Percentiles rank a stretch among this genome's conserved stretches.
These are phyloP conservation scores for Flexamia atlantica DNA, from an alignment of 2,888 invertebrate genomes.

Conservation along the genomic window DNA sequence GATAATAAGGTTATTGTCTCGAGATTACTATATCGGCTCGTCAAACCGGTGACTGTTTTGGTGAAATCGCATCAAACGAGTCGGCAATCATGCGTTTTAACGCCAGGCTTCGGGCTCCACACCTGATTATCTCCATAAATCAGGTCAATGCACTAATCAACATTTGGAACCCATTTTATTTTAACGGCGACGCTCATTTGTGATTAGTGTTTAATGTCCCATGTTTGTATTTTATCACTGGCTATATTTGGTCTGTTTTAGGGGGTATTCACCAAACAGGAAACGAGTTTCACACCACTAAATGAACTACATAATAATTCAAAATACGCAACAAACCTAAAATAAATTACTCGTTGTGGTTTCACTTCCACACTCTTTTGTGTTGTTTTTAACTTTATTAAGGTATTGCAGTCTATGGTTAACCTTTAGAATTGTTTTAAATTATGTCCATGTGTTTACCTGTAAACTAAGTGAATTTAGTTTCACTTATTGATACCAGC, in stretches of 20 bases:
- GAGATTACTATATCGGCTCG: neutral
- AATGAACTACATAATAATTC: no score
- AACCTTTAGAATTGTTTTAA: no score
- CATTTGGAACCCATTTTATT: neutral
- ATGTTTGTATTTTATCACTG: neutral
- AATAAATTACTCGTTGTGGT: no score
- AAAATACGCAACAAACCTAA: no score
- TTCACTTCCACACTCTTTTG: no score
- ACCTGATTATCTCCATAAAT: constrained; percentile 22
- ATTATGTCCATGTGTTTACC: no score
- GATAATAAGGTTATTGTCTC: constrained; percentile 8
- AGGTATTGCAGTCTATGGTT: no score
- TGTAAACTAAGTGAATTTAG: no score
- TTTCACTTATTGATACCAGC: no score
- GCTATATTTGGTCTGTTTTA: neutral
- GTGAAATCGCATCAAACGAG: constrained; percentile 25
- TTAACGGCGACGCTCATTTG: neutral
- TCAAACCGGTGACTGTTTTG: neutral
- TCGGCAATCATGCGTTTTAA: neutral
- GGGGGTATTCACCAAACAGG: no score
- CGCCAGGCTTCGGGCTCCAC: neutral
- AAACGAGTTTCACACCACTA: no score
- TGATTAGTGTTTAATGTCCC: constrained; percentile 9
- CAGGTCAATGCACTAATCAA: constrained; percentile 11
- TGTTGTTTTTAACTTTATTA: no score